A percentile compares a stretch with the other conserved stretches of the same genome.
phyloP scores from a whole-genome alignment of 2,113 vertebrate genomes.

The Laticauda colubrina region DNA sequence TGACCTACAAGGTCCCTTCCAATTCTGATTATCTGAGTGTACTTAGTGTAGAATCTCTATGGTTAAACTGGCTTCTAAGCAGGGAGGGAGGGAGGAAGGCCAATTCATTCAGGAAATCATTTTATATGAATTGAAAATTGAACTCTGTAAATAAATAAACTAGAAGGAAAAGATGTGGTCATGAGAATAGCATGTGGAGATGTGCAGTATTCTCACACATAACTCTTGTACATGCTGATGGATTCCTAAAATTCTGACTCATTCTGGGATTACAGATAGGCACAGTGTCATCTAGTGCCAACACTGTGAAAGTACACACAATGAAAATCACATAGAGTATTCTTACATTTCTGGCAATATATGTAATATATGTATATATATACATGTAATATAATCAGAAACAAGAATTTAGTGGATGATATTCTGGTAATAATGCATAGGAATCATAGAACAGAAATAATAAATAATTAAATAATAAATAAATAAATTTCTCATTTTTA shows the following conservation, averaged over 20 bases:
- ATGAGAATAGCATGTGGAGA: conserved; percentile 36
- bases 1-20: too few relatives aligned
- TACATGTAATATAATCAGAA: background rate
- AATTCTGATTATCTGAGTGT: too few relatives aligned
- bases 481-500: background rate
- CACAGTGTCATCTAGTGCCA: conserved; percentile 67
- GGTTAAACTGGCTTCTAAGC: background rate
- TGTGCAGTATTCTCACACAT: conserved; percentile 47
- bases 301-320: conserved; percentile 15
- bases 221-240: conserved; percentile 45
- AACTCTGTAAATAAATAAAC: conserved; percentile 6
- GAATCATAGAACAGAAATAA: background rate
- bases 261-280: conserved; percentile 37
- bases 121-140: background rate
- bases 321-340: background rate
- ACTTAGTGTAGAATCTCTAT: background rate
- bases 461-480: too few relatives aligned
- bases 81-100: background rate
- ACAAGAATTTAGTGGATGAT: too few relatives aligned
- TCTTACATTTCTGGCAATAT: background rate
- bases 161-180: conserved; percentile 36
- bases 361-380: too few relatives aligned
- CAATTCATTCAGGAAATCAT: conserved; percentile 23
- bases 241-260: conserved; percentile 31
- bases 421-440: background rate